Base-by-base conservation (phyloP, 2,113 vertebrate genomes). In the Psilopsiagon aurifrons region DNA sequence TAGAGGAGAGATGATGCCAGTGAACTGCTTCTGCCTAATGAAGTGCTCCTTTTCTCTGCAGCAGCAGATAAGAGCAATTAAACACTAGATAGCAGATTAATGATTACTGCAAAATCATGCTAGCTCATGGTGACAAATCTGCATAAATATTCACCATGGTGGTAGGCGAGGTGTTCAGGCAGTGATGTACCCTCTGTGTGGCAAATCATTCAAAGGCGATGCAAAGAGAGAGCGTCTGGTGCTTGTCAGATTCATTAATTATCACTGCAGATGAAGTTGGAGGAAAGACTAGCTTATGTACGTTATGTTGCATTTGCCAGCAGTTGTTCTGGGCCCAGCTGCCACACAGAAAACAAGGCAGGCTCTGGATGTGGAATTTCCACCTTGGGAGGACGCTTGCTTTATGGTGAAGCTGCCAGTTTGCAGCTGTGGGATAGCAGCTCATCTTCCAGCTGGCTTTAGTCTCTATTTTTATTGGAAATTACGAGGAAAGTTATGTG, bases 51-150 rank as follows among this genome's bases (percentile, higher is more conserved):
- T 89, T 86, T 70, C 92, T 96, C 91, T 90, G 92, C 94, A 86
- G 96, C 81, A 70, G 88, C 93, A 97, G 95, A 85, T 88, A 95
- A 96, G 95, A 97, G 94, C 96, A 96, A 95, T 97, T 97, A 95
- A 97, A 83, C 93, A 95, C 86, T 35, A 92, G 95, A 92, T 92
- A 96, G 95, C 92, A 95, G 94, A 97, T 97, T 91, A 96, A 96
- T 96, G 95, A 94, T 92, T 95, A 90, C 94, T 94, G 90, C 90
- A 88, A 87, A 93, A 78, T 69, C 92, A 69, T 28, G 83, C 83
- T 88, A 91, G 88, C 91, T 97, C 85, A 83, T 92, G 94, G 95
- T 96, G 95, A 96, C 94, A 97, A 93, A 97, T 96, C 86, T 91
- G 89, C 83, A 90, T 95, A 97, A 97, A 95, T 83, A 96, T 76